phyloP scores from a whole-genome alignment of 2,888 invertebrate genomes.

The Hedychridium roseum region DNA sequence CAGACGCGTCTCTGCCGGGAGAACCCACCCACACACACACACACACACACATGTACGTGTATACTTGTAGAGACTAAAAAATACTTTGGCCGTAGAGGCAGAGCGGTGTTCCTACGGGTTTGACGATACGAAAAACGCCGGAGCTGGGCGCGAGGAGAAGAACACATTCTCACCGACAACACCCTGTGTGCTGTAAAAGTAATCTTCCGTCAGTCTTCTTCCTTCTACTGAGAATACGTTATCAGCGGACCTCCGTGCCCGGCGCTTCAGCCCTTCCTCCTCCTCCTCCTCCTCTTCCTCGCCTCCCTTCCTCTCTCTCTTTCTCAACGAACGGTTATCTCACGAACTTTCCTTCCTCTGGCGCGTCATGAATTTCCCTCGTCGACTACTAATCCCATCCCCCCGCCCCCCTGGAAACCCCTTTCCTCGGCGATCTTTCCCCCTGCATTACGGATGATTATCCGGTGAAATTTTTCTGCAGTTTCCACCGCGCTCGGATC shows the following conservation, averaged over 20 bases:
- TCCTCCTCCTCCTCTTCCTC: conserved; percentile 17
- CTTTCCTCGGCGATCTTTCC: too few relatives aligned
- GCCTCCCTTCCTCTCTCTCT: conserved; percentile 11
- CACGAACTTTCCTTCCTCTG: conserved; percentile 12
- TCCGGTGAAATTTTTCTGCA: too few relatives aligned
- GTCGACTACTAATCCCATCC: not conserved
- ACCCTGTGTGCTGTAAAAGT: conserved; percentile 50
- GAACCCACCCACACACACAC: conserved; percentile 7
- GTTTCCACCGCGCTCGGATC: too few relatives aligned
- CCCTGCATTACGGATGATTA: too few relatives aligned
- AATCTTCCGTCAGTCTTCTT: conserved; percentile 54
- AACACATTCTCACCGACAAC: conserved; percentile 44
- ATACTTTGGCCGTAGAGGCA: conserved; percentile 9
- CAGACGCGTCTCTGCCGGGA: conserved; percentile 8
- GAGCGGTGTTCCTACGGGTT: conserved; percentile 22
- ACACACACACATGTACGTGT: conserved; percentile 8
- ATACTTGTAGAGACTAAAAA: too few relatives aligned
- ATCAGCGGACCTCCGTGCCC: conserved; percentile 41
- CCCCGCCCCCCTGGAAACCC: conserved; percentile 6
- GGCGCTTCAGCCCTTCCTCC: conserved; percentile 20
- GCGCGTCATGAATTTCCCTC: not conserved
- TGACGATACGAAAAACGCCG: conserved; percentile 36
- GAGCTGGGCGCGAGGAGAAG: conserved; percentile 16
- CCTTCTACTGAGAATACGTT: conserved; percentile 53
- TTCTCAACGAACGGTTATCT: not conserved